A percentile compares a stretch with the other conserved stretches of the same genome.
phyloP scores from a whole-genome alignment of 2,797 vertebrate genomes.

The Florisuga fusca region DNA sequence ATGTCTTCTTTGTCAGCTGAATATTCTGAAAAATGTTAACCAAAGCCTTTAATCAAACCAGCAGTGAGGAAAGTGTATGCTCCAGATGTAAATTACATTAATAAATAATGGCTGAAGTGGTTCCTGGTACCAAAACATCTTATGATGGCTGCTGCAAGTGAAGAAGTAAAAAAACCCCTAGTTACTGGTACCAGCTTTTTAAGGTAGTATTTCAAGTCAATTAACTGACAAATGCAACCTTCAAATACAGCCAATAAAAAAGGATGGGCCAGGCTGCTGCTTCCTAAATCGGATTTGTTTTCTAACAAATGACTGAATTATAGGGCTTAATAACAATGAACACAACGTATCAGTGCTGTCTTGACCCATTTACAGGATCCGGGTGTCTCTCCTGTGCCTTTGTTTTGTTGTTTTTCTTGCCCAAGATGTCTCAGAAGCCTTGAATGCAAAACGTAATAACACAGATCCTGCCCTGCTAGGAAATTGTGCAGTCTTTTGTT shows the following conservation, averaged over 20 bases:
- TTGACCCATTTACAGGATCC: constrained; percentile 41
- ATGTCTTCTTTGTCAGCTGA: background rate
- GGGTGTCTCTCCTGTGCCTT: constrained; percentile 53
- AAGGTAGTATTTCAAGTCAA: constrained; percentile 33
- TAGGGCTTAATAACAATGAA: background rate
- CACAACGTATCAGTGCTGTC: background rate
- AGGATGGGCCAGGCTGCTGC: constrained; percentile 3
- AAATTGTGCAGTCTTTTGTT: constrained; percentile 64
- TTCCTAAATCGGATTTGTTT: constrained; percentile 44
- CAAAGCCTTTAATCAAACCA: background rate
- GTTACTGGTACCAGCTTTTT: background rate
- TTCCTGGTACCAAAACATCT: background rate
- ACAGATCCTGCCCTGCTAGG: constrained; percentile 46
- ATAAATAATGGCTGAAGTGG: background rate
- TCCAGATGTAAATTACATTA: background rate
- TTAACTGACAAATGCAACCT: constrained; percentile 12
- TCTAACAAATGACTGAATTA: constrained; percentile 49
- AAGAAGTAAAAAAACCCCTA: background rate
- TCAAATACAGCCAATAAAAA: constrained; percentile 34
- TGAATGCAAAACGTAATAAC: constrained; percentile 53
- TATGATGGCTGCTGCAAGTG: background rate
- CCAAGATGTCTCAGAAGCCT: constrained; percentile 51
- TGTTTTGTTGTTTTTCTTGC: constrained; percentile 59
- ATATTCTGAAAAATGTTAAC: background rate
- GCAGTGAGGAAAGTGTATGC: background rate